Conservation (phyloP, 2,113 vertebrate species). For the Pristiophorus japonicus region DNA sequence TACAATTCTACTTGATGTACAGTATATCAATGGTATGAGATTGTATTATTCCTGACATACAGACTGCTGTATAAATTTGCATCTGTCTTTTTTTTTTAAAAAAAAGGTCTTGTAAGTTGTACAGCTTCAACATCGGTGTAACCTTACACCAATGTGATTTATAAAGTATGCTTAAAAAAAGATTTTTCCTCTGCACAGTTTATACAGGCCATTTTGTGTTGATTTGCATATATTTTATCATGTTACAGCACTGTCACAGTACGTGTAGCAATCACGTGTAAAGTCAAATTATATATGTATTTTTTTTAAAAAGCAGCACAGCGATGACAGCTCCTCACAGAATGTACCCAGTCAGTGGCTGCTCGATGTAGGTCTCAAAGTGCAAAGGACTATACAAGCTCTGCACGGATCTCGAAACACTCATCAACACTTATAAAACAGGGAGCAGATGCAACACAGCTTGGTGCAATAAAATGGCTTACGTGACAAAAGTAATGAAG, state of each 20-base stretch:
- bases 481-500: background rate
- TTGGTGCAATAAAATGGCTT: background rate
- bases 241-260: conserved; percentile 4
- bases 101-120: background rate
- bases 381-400: background rate
- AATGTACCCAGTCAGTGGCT: background rate
- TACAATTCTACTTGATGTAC: background rate
- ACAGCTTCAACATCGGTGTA: background rate
- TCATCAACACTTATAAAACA: background rate
- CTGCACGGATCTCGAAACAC: background rate
- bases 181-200: conserved; percentile 4
- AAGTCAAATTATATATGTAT: too few species aligned
- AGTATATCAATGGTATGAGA: background rate
- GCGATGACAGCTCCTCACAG: background rate
- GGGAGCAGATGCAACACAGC: background rate
- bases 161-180: background rate
- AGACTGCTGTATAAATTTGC: background rate
- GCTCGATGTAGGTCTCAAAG: background rate
- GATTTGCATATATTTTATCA: background rate
- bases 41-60: background rate
- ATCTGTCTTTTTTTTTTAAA: background rate
- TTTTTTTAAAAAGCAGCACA: too few species aligned
- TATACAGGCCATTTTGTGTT: background rate
- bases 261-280: background rate
- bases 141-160: background rate